phyloP scores from a whole-genome alignment of 1,140 invertebrate genomes.

The Hermetia illucens region DNA sequence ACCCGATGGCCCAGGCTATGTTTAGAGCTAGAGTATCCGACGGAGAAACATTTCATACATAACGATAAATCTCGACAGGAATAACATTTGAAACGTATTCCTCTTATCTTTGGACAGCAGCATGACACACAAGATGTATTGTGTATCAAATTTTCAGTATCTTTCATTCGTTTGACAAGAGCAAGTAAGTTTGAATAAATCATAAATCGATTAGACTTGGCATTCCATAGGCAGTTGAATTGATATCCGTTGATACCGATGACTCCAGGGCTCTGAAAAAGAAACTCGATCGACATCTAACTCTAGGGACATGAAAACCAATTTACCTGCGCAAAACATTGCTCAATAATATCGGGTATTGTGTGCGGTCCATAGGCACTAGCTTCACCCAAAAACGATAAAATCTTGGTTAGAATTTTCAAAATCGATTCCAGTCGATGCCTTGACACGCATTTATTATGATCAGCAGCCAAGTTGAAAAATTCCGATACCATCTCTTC shows the following conservation, averaged over 20 bases:
- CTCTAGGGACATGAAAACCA: neutral
- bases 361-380: slow-evolving; percentile 24
- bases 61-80: slow-evolving; percentile 22
- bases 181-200: slow-evolving; percentile 24
- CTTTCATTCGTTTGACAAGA: slow-evolving; percentile 24
- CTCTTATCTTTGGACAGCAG: slow-evolving; percentile 17
- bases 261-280: slow-evolving; percentile 14
- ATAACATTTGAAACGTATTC: slow-evolving; percentile 26
- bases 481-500: slow-evolving; percentile 19
- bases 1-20: slow-evolving; percentile 21
- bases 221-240: slow-evolving; percentile 22
- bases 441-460: slow-evolving; percentile 18
- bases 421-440: slow-evolving; percentile 22
- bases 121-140: slow-evolving; percentile 21
- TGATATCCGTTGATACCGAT: slow-evolving; percentile 18
- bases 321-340: slow-evolving; percentile 16
- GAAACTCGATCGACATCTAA: too few species aligned
- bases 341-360: slow-evolving; percentile 16
- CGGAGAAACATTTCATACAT: slow-evolving; percentile 23
- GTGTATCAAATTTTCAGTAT: slow-evolving; percentile 24
- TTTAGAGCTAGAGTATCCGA: slow-evolving; percentile 13
- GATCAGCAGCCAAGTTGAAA: slow-evolving; percentile 16
- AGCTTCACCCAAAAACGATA: slow-evolving; percentile 21
- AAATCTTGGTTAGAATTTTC: slow-evolving; percentile 17
- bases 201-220: slow-evolving; percentile 20